These are phyloP conservation scores for Apodemus sylvaticus DNA, from an alignment of 2,113 vertebrate genomes.

Conservation along the genomic window DNA sequence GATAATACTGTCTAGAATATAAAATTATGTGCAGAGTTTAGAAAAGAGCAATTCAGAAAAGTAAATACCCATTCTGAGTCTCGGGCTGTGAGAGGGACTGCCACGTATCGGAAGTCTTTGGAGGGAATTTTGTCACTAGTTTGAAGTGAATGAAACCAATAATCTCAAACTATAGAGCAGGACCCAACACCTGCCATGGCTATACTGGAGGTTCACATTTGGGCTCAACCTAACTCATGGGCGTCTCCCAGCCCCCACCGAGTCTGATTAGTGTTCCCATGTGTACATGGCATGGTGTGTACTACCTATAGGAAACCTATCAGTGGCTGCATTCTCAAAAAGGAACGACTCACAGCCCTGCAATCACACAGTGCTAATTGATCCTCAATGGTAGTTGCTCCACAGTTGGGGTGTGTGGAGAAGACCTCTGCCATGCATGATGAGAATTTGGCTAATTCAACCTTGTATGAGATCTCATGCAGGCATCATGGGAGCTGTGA, in stretches of 20 bases:
- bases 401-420: neutral
- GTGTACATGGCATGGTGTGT: too few species aligned
- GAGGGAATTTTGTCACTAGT: neutral
- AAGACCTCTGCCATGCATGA: neutral
- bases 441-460: too few species aligned
- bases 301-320: neutral
- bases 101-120: neutral
- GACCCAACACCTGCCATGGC: neutral
- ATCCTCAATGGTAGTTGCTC: neutral
- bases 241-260: too few species aligned
- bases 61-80: neutral
- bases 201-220: neutral
- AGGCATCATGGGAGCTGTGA: neutral
- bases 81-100: neutral
- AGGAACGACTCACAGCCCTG: too few species aligned
- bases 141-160: neutral
- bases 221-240: too few species aligned
- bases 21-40: neutral
- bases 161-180: slow-evolving; percentile 1
- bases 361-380: neutral
- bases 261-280: neutral
- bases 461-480: neutral
- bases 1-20: neutral
- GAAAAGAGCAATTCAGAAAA: neutral
- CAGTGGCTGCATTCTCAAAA: neutral